phyloP scores from a whole-genome alignment of 2,888 invertebrate species.

The Thalpophila matura region DNA sequence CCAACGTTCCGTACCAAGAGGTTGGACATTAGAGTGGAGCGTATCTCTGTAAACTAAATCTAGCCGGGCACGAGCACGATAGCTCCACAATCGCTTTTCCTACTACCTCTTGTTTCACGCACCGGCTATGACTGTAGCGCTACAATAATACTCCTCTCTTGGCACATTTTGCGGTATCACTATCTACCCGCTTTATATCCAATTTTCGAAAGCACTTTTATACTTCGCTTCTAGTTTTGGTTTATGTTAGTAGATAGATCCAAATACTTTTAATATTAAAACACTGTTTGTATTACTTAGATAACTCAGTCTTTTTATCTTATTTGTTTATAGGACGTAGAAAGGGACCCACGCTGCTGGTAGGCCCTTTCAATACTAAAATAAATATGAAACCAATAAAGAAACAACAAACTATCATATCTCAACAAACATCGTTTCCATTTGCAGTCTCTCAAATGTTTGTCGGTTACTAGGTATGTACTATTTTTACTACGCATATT shows the following conservation, averaged over 20 bases:
- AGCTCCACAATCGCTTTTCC: constrained; percentile 77
- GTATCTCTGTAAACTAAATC: constrained; percentile 82
- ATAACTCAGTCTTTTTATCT: constrained; percentile 6
- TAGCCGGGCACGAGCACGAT: constrained; percentile 73
- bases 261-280: constrained; percentile 22
- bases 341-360: not conserved
- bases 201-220: constrained; percentile 47
- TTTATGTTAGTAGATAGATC: constrained; percentile 15
- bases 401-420: not conserved
- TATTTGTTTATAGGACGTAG: not conserved
- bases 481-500: not conserved
- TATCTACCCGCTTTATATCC: constrained; percentile 40
- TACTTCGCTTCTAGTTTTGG: constrained; percentile 17
- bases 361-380: not conserved
- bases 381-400: not conserved
- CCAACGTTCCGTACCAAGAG: constrained; percentile 73
- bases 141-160: constrained; percentile 69
- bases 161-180: constrained; percentile 54
- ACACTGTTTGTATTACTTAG: constrained; percentile 18
- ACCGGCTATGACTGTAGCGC: constrained; percentile 77
- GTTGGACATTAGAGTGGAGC: constrained; percentile 78
- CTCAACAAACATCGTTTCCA: not conserved
- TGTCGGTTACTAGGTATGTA: not conserved
- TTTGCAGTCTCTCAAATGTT: constrained; percentile 1
- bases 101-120: constrained; percentile 82